Evolutionary conservation across 2,888 invertebrate species (phyloP), one percentile per base, ranked within the genome.

Genomic region (Zele albiditarsus): DNA sequence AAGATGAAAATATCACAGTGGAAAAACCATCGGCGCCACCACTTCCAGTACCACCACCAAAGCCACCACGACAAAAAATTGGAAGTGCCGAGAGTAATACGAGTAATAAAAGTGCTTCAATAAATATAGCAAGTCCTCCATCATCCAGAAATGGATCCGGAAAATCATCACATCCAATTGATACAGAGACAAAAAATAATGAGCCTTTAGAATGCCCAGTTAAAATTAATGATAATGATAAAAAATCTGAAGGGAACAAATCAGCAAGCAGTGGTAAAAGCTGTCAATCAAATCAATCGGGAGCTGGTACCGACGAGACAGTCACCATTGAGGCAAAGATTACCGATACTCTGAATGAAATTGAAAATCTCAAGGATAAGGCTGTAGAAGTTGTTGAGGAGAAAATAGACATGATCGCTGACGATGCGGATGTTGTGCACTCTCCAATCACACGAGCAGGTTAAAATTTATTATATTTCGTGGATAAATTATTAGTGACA

Each of bases 21-120:
- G 79, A 79, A 53, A 76, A 79, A 28, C 72, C 75, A 23, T 70
- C 70, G 76, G 77, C 72, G 6, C 80, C 82, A 20, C 78, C 80
- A 23, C 78, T 77, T 65, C 90, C 77, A 81, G 89, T 80, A 85
- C 89, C 88, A 85, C 91, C 83, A 86, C 91, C 83, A 81, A 90
- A 80, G 84, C 90, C 87, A 87, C 70, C 84, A 27, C 82, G 84
- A 78, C 76, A 91, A 90, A 88, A 89, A 90, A 71, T 91, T 89
- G 72, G 90, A 90, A 76, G 88, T 90, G 73, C 90, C 87, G 84
- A 91, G 89, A 89, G 83, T 90, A 33, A 71, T 60, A 20, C 8
- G 8, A 53, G 53, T 6, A 53, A 53, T 53, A 20, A 20, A 8
- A 53, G 53, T 53, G 23, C 23, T 20, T 75, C 75, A 12, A 12